A percentile compares a stretch with the other conserved stretches of the same genome.
These are phyloP conservation scores for Leptinotarsa juncta DNA, from an alignment of 2,888 invertebrate species.

Conservation along the genomic window DNA sequence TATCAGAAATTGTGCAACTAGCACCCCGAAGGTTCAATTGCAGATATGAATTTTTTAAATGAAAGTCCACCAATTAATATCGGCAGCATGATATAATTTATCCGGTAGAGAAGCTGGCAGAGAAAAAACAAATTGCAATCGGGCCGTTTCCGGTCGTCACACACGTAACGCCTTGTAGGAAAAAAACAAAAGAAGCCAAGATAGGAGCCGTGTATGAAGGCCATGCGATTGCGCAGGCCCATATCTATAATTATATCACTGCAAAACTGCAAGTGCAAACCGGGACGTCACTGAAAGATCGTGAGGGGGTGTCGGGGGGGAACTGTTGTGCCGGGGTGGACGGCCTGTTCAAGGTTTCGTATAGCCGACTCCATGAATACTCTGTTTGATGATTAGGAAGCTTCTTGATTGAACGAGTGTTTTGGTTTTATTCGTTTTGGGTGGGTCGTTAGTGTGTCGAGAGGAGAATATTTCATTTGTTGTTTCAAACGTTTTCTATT, in stretches of 20 bases:
- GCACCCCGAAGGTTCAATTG: conserved; percentile 16
- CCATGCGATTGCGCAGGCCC: conserved; percentile 53
- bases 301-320: conserved; percentile 28
- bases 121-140: conserved; percentile 48
- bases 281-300: conserved; percentile 38
- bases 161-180: conserved; percentile 44
- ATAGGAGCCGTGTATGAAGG: conserved; percentile 34
- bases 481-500: background rate
- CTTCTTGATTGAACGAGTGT: conserved; percentile 6
- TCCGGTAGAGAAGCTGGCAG: conserved; percentile 28
- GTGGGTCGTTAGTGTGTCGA: conserved; percentile 1
- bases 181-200: conserved; percentile 39
- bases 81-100: conserved; percentile 42
- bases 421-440: background rate
- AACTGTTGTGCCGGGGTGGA: conserved; percentile 44
- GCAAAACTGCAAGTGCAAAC: conserved; percentile 55
- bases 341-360: conserved; percentile 48
- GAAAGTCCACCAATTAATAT: conserved; percentile 24
- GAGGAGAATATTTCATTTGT: background rate
- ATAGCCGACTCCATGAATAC: conserved; percentile 23
- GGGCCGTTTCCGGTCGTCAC: conserved; percentile 53
- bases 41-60: conserved; percentile 11
- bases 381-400: conserved; percentile 21
- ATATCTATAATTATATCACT: conserved; percentile 62
- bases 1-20: conserved; percentile 9